These are phyloP conservation scores for Dasyprocta punctata DNA, from an alignment of 2,113 vertebrate species.

Conservation along the genomic window DNA sequence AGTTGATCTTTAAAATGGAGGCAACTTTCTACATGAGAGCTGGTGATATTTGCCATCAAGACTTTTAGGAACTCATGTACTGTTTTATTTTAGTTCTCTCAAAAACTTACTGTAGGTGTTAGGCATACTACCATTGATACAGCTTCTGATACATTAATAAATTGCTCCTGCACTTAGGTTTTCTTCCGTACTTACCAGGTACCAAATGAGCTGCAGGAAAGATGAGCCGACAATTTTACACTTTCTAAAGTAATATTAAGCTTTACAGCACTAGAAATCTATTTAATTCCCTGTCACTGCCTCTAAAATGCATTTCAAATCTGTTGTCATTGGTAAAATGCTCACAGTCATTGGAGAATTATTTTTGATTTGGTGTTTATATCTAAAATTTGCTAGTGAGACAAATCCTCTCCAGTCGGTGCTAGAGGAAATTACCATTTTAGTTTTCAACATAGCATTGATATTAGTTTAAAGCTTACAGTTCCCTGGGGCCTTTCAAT, in stretches of 20 bases:
- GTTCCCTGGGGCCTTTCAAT: background rate
- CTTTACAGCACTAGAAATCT: slow-evolving; percentile 53
- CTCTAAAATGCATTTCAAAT: slow-evolving; percentile 63
- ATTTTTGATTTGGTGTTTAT: slow-evolving; percentile 51
- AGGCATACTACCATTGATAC: background rate
- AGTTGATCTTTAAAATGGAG: background rate
- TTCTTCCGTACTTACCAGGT: slow-evolving; percentile 16
- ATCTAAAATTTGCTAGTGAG: slow-evolving; percentile 54
- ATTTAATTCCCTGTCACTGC: slow-evolving; percentile 60
- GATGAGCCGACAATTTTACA: slow-evolving; percentile 30
- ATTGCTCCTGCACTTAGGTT: slow-evolving; percentile 5
- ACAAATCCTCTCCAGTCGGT: slow-evolving; percentile 8
- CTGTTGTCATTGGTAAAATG: slow-evolving; percentile 56
- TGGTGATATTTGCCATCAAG: background rate
- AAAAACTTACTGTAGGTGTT: background rate
- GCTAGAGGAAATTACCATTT: slow-evolving; percentile 45
- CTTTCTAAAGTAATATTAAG: slow-evolving; percentile 48
- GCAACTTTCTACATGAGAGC: slow-evolving; percentile 8
- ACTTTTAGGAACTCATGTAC: background rate
- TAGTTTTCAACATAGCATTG: slow-evolving; percentile 6
- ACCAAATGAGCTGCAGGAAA: slow-evolving; percentile 11
- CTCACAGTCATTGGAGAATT: slow-evolving; percentile 46
- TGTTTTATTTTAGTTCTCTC: background rate
- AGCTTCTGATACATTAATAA: slow-evolving; percentile 28
- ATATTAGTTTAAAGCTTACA: background rate